Base-by-base conservation (phyloP, 1,140 invertebrate species). In the Hermetia illucens region DNA sequence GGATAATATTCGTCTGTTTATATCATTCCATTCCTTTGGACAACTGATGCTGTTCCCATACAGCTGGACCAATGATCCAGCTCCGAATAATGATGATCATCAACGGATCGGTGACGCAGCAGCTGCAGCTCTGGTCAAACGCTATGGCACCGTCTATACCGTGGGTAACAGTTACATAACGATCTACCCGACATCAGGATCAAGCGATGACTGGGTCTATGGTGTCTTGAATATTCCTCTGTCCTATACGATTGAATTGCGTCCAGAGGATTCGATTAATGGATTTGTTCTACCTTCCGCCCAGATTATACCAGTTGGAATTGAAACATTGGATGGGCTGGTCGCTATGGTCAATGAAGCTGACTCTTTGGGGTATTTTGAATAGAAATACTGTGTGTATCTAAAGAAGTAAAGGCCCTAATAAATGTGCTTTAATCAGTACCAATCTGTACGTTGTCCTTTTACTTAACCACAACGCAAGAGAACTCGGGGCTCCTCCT, bases 251-350 rank as follows among this genome's bases (percentile, higher is more conserved):
- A 71, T 69, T 24, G 70, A 74, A 45, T 59, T 84, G 6, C 61
- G 82, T 3, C n/a, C n/a, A n/a, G 84, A 88, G 51, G 70, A 59
- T 10, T 83, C 84, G 17, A 43, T 58, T 35, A 70, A 76, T 43
- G 84, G 83, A 1, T 91, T 91, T 53, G 10, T 84, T 0, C 62
- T 91, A 13, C 84, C 85, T 1, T 63, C 77, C 4, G 58, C 69
- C 22, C 71, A 83, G 51, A 90, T 91, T 39, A 61, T 75, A 21
- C 76, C 78, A 2, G 82, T 79, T 22, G 74, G 67, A 20, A 58
- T 72, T 44, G 84, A 89, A 63, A 74, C 79, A 4, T 50, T 76
- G 24, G 76, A 74, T 41, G 74, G 71, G 5, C 47, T 79, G 3
- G 34, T 78, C 1, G 70, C 69, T 6, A 59, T 80, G 39, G 66